Percentiles rank a stretch among this genome's conserved stretches.
These are phyloP conservation scores for Eurystomus glaucurus DNA, from an alignment of 2,797 vertebrate genomes.

Conservation along the genomic window DNA sequence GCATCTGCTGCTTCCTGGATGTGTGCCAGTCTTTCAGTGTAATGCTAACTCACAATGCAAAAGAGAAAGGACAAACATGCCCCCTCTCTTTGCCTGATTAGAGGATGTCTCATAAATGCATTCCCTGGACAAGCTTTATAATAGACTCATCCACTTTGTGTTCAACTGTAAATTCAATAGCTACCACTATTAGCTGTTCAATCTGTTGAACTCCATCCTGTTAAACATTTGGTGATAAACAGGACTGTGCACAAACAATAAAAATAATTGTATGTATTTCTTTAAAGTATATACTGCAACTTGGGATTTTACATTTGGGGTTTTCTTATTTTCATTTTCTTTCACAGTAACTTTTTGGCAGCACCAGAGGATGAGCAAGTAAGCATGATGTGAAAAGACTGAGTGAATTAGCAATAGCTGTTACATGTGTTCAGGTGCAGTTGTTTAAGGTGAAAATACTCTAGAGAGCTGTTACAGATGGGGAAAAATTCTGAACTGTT, in stretches of 20 bases:
- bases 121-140: slow-evolving; percentile 46
- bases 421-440: background rate
- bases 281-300: background rate
- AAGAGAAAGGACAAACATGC: slow-evolving; percentile 43
- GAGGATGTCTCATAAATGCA: slow-evolving; percentile 43
- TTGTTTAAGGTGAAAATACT: background rate
- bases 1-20: slow-evolving; percentile 22
- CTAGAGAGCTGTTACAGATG: background rate
- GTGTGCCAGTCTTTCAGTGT: background rate
- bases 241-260: background rate
- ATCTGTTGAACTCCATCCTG: slow-evolving; percentile 22
- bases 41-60: slow-evolving; percentile 29
- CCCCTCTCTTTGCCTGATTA: slow-evolving; percentile 46
- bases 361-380: background rate
- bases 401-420: background rate
- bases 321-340: background rate
- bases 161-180: slow-evolving; percentile 70
- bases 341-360: background rate
- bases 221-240: slow-evolving; percentile 40
- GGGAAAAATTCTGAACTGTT: background rate
- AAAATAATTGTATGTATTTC: slow-evolving; percentile 2
- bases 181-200: slow-evolving; percentile 52
- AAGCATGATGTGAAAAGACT: background rate
- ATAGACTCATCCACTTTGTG: slow-evolving; percentile 60
- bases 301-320: background rate